Evolutionary conservation across 2,888 invertebrate genomes (phyloP).

Genomic region (Epirrhoe alternata): DNA sequence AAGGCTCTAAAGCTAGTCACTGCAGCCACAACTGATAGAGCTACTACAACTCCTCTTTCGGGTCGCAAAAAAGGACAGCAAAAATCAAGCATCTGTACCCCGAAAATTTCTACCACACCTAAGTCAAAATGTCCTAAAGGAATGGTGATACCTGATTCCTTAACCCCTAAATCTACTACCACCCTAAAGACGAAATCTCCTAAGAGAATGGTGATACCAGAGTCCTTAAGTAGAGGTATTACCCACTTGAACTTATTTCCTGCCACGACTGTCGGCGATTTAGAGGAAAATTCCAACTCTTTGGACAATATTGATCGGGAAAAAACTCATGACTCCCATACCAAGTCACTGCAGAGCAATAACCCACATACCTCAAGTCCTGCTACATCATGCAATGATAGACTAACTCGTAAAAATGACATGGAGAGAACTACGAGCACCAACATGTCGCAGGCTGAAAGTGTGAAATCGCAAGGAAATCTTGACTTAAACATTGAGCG

Average conservation of each 20-base stretch:
- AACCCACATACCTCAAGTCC: too few species aligned
- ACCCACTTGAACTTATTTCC: not conserved
- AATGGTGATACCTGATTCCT: not conserved
- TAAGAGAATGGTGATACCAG: not conserved
- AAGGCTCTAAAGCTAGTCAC: not conserved
- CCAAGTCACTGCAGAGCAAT: too few species aligned
- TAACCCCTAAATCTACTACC: not conserved
- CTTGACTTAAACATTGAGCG: not conserved
- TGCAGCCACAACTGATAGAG: not conserved
- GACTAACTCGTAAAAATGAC: too few species aligned
- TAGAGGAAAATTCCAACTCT: too few species aligned
- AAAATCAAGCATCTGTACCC: conserved; percentile 1
- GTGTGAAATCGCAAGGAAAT: not conserved
- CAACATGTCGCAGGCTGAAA: too few species aligned
- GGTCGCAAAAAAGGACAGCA: not conserved
- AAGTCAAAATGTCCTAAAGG: not conserved
- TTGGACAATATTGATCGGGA: not conserved
- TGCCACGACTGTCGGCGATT: not conserved
- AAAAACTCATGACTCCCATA: not conserved
- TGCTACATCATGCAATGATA: too few species aligned
- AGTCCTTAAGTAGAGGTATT: not conserved
- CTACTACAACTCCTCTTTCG: not conserved
- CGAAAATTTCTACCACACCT: not conserved
- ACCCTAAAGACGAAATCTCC: not conserved
- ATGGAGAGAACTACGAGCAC: too few species aligned